These are phyloP conservation scores for Puma concolor DNA, from an alignment of 2,113 vertebrate genomes.

Conservation along the genomic window DNA sequence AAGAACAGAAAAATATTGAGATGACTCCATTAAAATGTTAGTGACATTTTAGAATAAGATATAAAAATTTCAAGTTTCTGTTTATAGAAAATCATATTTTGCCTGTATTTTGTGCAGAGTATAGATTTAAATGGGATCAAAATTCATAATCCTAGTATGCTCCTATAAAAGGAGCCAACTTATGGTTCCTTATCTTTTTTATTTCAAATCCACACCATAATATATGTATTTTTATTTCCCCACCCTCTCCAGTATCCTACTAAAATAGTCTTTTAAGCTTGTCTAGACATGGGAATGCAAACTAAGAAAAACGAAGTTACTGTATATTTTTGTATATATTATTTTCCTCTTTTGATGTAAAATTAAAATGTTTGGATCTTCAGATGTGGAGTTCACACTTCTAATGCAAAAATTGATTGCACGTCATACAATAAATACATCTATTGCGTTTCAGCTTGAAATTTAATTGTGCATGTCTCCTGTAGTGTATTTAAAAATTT, in stretches of 20 bases:
- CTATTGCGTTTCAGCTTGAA: conserved; percentile 20
- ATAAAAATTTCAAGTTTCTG: conserved; percentile 3
- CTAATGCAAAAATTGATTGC: neutral
- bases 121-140: conserved; percentile 22
- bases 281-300: neutral
- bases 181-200: neutral
- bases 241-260: neutral
- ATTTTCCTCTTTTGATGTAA: neutral
- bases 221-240: neutral
- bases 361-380: conserved; percentile 31
- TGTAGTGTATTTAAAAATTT: neutral
- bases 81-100: conserved; percentile 7
- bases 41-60: conserved; percentile 39
- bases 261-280: conserved; percentile 52
- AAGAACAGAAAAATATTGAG: neutral
- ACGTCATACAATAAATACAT: neutral
- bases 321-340: neutral
- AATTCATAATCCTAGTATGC: neutral
- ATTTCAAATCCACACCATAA: neutral
- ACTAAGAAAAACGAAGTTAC: conserved; percentile 21
- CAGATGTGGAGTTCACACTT: neutral
- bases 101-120: neutral
- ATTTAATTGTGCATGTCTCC: neutral
- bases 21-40: conserved; percentile 24
- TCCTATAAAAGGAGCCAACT: neutral